A percentile compares a stretch with the other conserved stretches of the same genome.
Conservation (phyloP, 2,888 invertebrate genomes). For the Ceraclea dissimilis region DNA sequence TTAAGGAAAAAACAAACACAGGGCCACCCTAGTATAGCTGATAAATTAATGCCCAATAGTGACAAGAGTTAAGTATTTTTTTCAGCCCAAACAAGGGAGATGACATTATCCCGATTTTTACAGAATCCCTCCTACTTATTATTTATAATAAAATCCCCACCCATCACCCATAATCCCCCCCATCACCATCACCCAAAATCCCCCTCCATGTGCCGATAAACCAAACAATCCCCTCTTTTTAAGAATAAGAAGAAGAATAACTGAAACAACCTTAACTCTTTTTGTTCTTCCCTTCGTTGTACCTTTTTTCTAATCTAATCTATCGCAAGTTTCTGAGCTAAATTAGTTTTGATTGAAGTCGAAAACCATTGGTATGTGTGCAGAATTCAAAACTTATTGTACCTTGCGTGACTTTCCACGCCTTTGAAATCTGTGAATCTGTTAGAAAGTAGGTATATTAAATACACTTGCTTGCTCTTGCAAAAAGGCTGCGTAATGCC, state of each 20-base stretch:
- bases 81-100: conserved; percentile 13
- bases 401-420: too few relatives aligned
- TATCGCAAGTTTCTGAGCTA: conserved; percentile 23
- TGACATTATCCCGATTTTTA: conserved; percentile 25
- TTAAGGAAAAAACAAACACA: too few relatives aligned
- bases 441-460: too few relatives aligned
- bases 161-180: too few relatives aligned
- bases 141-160: conserved; percentile 12
- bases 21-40: conserved; percentile 11
- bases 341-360: conserved; percentile 21
- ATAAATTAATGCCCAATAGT: conserved; percentile 21
- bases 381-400: too few relatives aligned
- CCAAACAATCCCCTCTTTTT: not conserved
- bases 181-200: too few relatives aligned
- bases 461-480: too few relatives aligned
- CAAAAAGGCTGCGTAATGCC: too few relatives aligned
- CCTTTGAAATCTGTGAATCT: too few relatives aligned
- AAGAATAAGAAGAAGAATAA: not conserved
- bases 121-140: conserved; percentile 6
- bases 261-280: conserved; percentile 11
- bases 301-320: conserved; percentile 26
- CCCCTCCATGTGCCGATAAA: conserved; percentile 2
- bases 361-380: conserved; percentile 6
- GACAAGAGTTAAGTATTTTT: conserved; percentile 10
- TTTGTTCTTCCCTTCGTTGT: conserved; percentile 25